phyloP scores from a whole-genome alignment of 2,113 vertebrate species.

The Rhynchomys soricoides region DNA sequence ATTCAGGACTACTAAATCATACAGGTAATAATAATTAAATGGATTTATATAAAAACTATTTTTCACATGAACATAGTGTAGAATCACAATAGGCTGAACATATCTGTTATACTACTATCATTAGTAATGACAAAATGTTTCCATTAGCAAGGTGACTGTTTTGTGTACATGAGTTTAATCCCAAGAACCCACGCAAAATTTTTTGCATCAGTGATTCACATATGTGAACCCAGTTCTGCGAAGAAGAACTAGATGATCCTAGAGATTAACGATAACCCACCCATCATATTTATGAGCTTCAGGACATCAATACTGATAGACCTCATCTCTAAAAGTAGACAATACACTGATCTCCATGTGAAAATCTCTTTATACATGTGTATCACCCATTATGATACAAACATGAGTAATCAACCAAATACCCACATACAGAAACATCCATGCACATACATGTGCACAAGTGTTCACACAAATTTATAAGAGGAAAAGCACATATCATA shows the following conservation, averaged over 20 bases:
- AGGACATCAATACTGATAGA: not conserved
- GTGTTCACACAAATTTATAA: not conserved
- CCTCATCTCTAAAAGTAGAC: not conserved
- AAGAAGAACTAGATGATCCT: not conserved
- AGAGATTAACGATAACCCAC: not conserved
- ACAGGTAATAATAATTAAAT: not conserved
- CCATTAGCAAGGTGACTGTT: too few species aligned
- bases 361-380: not conserved
- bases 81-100: fast-evolving
- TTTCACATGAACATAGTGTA: not conserved
- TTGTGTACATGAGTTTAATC: not conserved
- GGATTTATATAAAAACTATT: not conserved
- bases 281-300: not conserved
- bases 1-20: not conserved
- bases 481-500: not conserved
- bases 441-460: not conserved
- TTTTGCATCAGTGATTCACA: not conserved
- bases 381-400: not conserved
- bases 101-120: not conserved
- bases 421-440: not conserved
- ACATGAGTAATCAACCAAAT: not conserved
- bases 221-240: not conserved
- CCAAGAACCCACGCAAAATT: not conserved
- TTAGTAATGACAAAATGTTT: not conserved
- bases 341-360: too few species aligned